A percentile compares a stretch with the other conserved stretches of the same genome.
Conservation (phyloP, 2,113 vertebrate species). For the Glaucidium brasilianum region DNA sequence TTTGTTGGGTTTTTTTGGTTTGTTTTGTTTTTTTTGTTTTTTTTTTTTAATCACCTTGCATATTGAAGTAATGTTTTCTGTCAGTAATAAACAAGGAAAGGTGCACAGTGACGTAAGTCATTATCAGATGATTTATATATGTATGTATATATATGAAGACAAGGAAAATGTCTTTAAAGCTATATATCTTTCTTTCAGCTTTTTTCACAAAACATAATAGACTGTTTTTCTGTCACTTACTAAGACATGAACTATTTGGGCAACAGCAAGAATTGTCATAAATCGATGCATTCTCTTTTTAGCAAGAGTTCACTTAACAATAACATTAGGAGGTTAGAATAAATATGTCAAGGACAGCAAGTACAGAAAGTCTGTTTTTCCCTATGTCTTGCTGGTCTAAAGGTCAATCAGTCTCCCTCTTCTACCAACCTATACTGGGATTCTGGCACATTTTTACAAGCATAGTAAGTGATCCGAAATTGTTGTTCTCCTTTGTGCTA, state of each 20-base stretch:
- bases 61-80: neutral
- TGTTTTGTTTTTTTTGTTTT: neutral
- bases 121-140: neutral
- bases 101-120: neutral
- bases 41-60: neutral
- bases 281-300: neutral
- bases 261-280: neutral
- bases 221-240: neutral
- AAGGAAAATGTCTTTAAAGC: neutral
- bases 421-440: neutral
- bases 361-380: neutral
- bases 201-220: neutral
- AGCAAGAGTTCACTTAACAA: neutral
- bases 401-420: neutral
- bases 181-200: accelerated
- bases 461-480: neutral
- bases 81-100: neutral
- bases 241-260: neutral
- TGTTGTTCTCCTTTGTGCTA: neutral
- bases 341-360: neutral
- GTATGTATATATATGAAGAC: neutral
- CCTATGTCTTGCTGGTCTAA: neutral
- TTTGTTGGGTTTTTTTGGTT: too few species aligned
- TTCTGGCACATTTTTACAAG: neutral
- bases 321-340: neutral